Evolutionary conservation across 2,888 invertebrate genomes (phyloP), one percentile per base, ranked within the genome.

Genomic region (Tridacna crocea): DNA sequence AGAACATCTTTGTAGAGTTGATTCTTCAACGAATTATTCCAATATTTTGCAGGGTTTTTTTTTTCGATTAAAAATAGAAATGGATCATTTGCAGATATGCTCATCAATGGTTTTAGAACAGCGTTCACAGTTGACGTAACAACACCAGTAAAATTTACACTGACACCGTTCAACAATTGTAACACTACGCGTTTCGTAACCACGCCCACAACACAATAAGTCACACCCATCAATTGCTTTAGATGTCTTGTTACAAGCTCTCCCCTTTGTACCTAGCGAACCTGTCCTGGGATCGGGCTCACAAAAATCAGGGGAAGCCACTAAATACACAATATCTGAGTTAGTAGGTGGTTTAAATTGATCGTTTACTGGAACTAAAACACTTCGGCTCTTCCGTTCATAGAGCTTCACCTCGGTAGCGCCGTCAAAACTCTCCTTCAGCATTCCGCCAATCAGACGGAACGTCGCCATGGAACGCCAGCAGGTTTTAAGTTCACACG

Each of bases 231-330:
- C 98, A 76, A 98, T 96, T 0, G 97, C 98, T 63, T 96, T 96
- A 75, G 97, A 97, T 72, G 97, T 97, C 80, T 97, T 96, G 95
- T 92, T 93, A 88, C 94, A 95, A n/a, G 91, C 88, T 68, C 95
- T 88, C 1, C 94, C 95, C 68, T 91, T 91, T 8, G 95, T 96
- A 93, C 97, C 97, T 84, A 97, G 95, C 89, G 96, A 97, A 72
- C 97, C 97, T 27, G 96, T 95, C 73, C 93, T 91, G 11, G 92
- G 86, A 88, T 95, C 95, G 12, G 90, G 88, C 79, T 94, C 96
- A 95, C 99, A 99, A 95, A 98, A 99, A 95, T 99, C 98, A 0
- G 99, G 99, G n/a, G 98, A 98, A 87, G 97, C 97, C 91, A 98
- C 98, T 91, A 99, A 95, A 95, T 98, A 99, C 55, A 99, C 98